These are phyloP conservation scores for Pterocles orientalis DNA, from an alignment of 2,113 vertebrate genomes.

Conservation along the genomic window DNA sequence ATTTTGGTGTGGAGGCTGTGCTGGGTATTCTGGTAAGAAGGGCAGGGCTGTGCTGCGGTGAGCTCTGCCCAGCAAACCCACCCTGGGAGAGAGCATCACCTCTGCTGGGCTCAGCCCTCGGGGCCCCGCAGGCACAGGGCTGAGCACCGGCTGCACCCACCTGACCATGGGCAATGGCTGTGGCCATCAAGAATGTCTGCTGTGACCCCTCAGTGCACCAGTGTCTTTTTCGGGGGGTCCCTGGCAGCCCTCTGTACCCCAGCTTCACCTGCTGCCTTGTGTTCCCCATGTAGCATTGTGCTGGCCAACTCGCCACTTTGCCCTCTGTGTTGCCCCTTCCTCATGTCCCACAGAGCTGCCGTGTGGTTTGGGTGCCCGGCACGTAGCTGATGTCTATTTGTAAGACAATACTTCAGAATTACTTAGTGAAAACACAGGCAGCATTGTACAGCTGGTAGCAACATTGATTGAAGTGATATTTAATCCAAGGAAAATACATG, in stretches of 20 bases:
- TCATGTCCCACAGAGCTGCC: not conserved
- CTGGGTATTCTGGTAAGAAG: not conserved
- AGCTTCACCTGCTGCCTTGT: rapidly evolving
- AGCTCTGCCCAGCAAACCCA: not conserved
- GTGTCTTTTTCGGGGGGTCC: not conserved
- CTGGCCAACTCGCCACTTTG: rapidly evolving
- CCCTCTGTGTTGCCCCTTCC: not conserved
- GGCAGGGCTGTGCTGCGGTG: rapidly evolving
- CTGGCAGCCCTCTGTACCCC: not conserved
- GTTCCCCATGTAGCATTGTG: rapidly evolving
- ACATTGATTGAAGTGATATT: constrained; percentile 61
- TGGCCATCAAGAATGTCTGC: rapidly evolving
- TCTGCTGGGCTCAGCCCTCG: not conserved
- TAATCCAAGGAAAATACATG: constrained; percentile 54
- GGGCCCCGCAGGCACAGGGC: rapidly evolving
- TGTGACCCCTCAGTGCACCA: rapidly evolving
- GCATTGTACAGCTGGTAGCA: constrained; percentile 21
- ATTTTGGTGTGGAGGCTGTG: not conserved
- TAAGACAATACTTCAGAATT: constrained; percentile 51
- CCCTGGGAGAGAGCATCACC: not conserved
- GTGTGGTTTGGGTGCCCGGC: not conserved
- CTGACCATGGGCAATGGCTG: rapidly evolving
- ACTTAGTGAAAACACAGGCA: not conserved
- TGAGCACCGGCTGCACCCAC: not conserved
- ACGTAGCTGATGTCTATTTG: not conserved